Evolutionary conservation across 2,888 invertebrate species (phyloP).

Genomic region (Noctua fimbriata): DNA sequence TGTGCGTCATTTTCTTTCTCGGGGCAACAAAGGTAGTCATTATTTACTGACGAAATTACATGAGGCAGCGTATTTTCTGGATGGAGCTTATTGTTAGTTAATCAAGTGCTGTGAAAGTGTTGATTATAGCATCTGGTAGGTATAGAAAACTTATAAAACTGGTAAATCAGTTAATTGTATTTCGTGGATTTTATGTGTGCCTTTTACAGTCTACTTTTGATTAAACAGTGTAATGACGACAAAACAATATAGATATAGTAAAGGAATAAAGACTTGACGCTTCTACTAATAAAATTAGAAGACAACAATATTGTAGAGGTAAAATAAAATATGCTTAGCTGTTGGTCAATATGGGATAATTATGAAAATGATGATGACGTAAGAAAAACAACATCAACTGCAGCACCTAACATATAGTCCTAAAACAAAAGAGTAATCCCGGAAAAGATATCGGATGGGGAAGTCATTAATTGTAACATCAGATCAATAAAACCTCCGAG

Average conservation of each 20-base stretch:
- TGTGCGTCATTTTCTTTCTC: slow-evolving; percentile 36
- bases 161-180: not conserved
- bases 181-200: not conserved
- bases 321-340: not conserved
- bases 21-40: slow-evolving; percentile 39
- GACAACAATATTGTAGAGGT: not conserved
- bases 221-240: not conserved
- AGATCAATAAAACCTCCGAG: slow-evolving; percentile 1
- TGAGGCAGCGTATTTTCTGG: slow-evolving; percentile 26
- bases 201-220: not conserved
- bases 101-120: not conserved
- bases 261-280: not conserved
- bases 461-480: not conserved
- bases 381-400: not conserved
- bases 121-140: not conserved
- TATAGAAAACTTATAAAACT: not conserved
- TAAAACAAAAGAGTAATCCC: not conserved
- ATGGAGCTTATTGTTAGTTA: not conserved
- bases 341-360: not conserved
- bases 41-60: slow-evolving; percentile 39
- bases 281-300: not conserved
- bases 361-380: not conserved
- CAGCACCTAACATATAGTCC: not conserved
- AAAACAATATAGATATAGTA: not conserved
- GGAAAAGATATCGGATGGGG: not conserved